Percentiles rank a stretch among this genome's conserved stretches.
Evolutionary conservation across 2,113 vertebrate genomes (phyloP).

Genomic region (Vicugna pacos): DNA sequence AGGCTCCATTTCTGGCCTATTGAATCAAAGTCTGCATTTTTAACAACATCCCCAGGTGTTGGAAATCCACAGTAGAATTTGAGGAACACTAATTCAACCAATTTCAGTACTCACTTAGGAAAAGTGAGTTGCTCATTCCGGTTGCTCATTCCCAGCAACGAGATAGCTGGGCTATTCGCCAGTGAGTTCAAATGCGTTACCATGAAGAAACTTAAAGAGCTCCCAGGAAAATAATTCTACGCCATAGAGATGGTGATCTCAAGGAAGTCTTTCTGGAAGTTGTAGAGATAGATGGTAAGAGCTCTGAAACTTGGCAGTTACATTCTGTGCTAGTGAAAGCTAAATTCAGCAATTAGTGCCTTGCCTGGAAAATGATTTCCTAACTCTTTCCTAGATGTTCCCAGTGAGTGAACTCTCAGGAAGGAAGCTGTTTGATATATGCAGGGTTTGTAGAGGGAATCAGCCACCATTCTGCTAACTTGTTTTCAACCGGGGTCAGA

Average conservation of each 20-base stretch:
- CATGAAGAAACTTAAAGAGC: background rate
- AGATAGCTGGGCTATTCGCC: background rate
- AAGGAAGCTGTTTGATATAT: background rate
- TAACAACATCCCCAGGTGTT: background rate
- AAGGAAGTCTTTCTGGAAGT: background rate
- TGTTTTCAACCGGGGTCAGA: background rate
- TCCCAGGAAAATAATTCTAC: constrained; percentile 34
- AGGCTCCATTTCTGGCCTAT: background rate
- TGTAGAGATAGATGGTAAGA: background rate
- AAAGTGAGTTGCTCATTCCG: background rate
- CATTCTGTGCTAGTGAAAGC: constrained; percentile 1
- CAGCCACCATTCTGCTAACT: background rate
- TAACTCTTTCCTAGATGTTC: background rate
- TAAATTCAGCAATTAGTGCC: constrained; percentile 26
- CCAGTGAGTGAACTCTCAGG: background rate
- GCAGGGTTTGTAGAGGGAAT: background rate
- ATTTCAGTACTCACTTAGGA: background rate
- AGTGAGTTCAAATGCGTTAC: background rate
- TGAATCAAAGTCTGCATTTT: constrained; percentile 32
- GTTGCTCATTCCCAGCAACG: background rate
- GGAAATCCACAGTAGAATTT: background rate
- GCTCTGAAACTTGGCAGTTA: constrained; percentile 33
- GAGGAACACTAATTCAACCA: background rate
- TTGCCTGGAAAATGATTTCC: constrained; percentile 49
- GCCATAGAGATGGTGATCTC: background rate